Evolutionary conservation across 1,140 invertebrate genomes (phyloP).

Genomic region (Nasonia longicornis): DNA sequence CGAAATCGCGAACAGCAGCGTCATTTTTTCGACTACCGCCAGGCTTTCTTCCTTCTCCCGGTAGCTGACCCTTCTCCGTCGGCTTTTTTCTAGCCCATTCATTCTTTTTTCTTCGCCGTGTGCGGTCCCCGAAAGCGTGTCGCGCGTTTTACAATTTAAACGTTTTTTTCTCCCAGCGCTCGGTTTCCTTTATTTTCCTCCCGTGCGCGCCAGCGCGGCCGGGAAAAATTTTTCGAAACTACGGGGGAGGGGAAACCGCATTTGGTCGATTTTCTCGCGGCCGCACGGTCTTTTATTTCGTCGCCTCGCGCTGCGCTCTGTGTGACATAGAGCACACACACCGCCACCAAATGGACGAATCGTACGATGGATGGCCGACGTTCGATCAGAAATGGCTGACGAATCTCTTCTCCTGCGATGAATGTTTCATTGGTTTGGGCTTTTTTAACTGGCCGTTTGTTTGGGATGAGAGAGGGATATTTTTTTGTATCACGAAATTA

Average conservation of each 20-base stretch:
- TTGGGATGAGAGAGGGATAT: not conserved
- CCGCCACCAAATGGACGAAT: not conserved
- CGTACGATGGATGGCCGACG: not conserved
- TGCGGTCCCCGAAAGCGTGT: not conserved
- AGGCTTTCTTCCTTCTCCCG: not conserved
- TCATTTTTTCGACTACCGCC: not conserved
- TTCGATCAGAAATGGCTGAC: not conserved
- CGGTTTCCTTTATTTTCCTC: constrained; percentile 16
- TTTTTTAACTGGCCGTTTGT: not conserved
- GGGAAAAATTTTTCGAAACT: constrained; percentile 2
- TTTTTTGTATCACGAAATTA: not conserved
- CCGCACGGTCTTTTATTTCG: constrained; percentile 9
- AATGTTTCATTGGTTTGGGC: not conserved
- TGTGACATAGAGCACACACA: not conserved
- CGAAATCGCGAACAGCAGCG: no score
- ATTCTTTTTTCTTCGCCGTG: not conserved
- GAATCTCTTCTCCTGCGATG: not conserved
- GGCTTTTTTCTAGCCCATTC: not conserved
- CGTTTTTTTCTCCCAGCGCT: not conserved
- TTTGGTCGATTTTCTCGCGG: constrained; percentile 23
- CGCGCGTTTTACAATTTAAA: constrained; percentile 29
- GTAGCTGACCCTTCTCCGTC: no score
- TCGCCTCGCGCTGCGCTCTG: no score
- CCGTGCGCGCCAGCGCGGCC: not conserved
- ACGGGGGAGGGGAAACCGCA: constrained; percentile 6